Conservation (phyloP, 2,113 vertebrate species). For the Ancistrus triradiatus region DNA sequence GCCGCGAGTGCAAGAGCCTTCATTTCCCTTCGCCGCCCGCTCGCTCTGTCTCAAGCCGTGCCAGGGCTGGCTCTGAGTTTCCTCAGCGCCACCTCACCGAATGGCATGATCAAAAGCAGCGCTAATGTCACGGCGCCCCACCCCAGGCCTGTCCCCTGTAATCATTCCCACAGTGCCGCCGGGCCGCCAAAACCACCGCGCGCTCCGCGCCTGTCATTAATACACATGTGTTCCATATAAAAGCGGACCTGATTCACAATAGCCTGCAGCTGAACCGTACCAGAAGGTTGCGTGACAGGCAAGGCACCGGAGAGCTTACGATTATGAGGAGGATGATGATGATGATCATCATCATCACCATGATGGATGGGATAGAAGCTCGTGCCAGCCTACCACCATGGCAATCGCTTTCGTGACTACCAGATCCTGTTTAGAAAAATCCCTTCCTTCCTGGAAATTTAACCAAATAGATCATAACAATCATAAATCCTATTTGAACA, state of each 20-base stretch:
- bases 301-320: constrained; percentile 40
- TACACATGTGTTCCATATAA: constrained; percentile 56
- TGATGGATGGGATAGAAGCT: background rate
- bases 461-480: no score
- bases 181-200: constrained; percentile 41
- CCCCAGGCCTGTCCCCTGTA: constrained; percentile 39
- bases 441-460: background rate
- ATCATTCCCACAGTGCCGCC: constrained; percentile 48
- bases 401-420: background rate
- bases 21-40: constrained; percentile 35
- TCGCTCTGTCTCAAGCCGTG: constrained; percentile 29
- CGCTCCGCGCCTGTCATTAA: constrained; percentile 49
- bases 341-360: background rate
- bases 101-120: constrained; percentile 51
- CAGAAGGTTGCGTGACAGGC: constrained; percentile 47
- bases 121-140: constrained; percentile 45
- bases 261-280: constrained; percentile 47
- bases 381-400: background rate
- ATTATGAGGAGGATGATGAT: constrained; percentile 15
- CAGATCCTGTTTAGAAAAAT: background rate
- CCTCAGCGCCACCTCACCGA: constrained; percentile 50
- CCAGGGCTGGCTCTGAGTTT: constrained; percentile 50
- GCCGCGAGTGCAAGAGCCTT: constrained; percentile 34
- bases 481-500: no score
- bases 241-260: constrained; percentile 52